Evolutionary conservation across 2,113 vertebrate species (phyloP), one percentile per base, ranked within the genome.

Genomic region (Amphilophus citrinellus): DNA sequence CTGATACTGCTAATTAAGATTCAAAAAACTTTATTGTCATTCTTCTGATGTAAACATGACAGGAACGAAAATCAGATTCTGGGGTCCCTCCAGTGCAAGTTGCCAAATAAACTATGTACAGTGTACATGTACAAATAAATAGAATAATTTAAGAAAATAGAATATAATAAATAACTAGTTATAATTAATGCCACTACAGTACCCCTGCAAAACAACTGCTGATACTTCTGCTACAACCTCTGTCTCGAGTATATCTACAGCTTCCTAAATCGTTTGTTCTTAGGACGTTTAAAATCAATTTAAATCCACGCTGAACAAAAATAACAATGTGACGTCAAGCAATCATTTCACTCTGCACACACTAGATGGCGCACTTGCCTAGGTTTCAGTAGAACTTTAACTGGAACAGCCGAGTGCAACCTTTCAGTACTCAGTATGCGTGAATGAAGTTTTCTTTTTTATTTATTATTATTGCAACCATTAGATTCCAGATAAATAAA

Each of bases 311-410:
- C 7, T 17, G 20, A 78, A 32, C 17, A n/a, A 50, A 30, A 68
- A 27, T 5, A 44, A 44, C n/a, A 47, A 42, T 30, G 7, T 17
- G 6, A 56, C 10, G 30, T 61, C 22, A 2, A 5, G 42, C 11
- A 14, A 62, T 59, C 1, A 4, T 62, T 62, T 14, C 57, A 9
- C 10, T 44, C 14, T 78, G 6, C 10, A 3, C 0, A 65, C 93
- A 91, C 89, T 80, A 57, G 91, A 56, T 86, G 93, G 93, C 1
- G 88, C 2, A 82, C 2, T 89, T 73, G 65, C 30, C 30, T n/a
- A 68, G 62, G n/a, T 60, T 66, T 86, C 7, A 71, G 6, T 32
- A 13, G 50, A 13, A 32, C 3, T 1, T 9, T 15, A 10, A 79
- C 32, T 3, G 3, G 42, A 30, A 0, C 2, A 13, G 9, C 17